These are phyloP conservation scores for Regulus satrapa DNA, from an alignment of 2,113 vertebrate genomes.

Conservation along the genomic window DNA sequence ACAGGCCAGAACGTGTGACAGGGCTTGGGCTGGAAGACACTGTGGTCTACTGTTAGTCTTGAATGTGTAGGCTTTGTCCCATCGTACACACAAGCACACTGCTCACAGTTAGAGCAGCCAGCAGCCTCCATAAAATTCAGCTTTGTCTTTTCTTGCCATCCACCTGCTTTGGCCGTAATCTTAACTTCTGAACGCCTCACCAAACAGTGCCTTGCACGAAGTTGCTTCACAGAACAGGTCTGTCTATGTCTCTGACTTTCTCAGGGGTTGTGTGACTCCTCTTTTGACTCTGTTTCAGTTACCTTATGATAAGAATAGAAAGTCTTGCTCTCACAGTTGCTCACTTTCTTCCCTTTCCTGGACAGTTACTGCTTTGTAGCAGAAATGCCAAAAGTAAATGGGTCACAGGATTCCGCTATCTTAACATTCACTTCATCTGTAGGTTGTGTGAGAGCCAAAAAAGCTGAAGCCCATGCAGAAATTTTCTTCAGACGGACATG, in stretches of 20 bases:
- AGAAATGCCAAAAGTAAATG: not conserved
- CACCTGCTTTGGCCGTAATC: not conserved
- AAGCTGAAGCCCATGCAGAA: not conserved
- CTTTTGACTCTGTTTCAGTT: not conserved
- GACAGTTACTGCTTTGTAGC: not conserved
- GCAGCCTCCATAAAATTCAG: not conserved
- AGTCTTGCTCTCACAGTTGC: not conserved
- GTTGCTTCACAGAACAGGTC: not conserved
- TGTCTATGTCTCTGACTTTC: not conserved
- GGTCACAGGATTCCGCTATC: not conserved
- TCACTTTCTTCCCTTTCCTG: not conserved
- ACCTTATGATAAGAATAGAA: not conserved
- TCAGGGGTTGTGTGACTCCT: not conserved
- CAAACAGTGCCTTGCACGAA: not conserved
- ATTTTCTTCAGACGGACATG: not conserved
- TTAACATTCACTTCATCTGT: not conserved
- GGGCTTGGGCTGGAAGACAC: not conserved
- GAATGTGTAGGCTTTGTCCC: not conserved
- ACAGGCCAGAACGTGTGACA: fast-evolving
- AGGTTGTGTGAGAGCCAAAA: not conserved
- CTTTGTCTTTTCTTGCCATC: not conserved
- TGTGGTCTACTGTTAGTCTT: not conserved
- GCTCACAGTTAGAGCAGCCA: not conserved
- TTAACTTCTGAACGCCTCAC: not conserved
- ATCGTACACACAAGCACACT: not conserved